Base-by-base conservation (phyloP, 2,888 invertebrate genomes). In the Drosophila algonquin region DNA sequence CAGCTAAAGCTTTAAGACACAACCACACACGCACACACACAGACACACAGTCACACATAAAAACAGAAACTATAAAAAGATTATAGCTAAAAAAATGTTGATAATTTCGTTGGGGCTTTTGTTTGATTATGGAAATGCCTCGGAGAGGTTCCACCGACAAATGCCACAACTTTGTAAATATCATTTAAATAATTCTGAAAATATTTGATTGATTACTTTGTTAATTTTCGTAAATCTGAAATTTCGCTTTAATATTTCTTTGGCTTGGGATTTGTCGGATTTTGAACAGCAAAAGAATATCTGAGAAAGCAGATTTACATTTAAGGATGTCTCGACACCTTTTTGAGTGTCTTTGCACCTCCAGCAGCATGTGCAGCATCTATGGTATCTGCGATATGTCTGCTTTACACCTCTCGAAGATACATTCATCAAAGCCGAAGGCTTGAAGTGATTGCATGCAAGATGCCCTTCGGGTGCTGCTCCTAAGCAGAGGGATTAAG, bases 41-140 rank as follows among this genome's bases (percentile, higher is more conserved):
- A 24, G 3, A 5, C 24, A 21, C 21, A 21, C 21, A 21, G 3
- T 2, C 21, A 21, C 21, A 21, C 21, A 21, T 0, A 5, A 48
- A 54, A 30, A 35, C 27, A 52, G 16, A 21, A 27, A 44, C 70
- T 57, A 67, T 57, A 68, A 69, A 69, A 65, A 56, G 24, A 48
- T 24, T 12, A 45, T 30, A 50, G 21, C 18, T 32, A 68, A 59
- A 51, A 51, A 53, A 48, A 44, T 72, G 48, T 69, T 72, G 53
- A 61, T 71, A 47, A 30, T 72, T 18, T 47, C 18, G n/a, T 27
- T 14, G 47, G 24, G 14, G 30, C 8, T 18, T 45, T 59, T 72
- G 62, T 72, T 69, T 69, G 72, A 69, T 69, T 69, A 71, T 53
- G n/a, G n/a, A 52, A n/a, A 45, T 69, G 57, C 14, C 40, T 40